Conservation (phyloP, 2,888 invertebrate genomes). For the Cephus sareptanus region DNA sequence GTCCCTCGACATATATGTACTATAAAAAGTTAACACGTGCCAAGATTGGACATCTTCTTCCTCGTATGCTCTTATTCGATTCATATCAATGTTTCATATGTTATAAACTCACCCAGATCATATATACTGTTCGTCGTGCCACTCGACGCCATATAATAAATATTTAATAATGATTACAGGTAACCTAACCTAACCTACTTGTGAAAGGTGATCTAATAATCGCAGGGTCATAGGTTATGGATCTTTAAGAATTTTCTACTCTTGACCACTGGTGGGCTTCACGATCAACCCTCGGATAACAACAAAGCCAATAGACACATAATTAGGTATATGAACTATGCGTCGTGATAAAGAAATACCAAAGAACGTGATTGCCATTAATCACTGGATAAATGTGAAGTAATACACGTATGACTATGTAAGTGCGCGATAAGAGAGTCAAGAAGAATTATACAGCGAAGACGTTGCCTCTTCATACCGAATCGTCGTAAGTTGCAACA, state of each 20-base stretch:
- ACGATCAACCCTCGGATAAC: neutral
- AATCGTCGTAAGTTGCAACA: neutral
- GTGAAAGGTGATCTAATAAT: no score
- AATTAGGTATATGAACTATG: neutral
- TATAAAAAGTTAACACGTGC: neutral
- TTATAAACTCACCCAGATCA: neutral
- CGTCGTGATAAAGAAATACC: neutral
- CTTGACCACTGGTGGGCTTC: neutral
- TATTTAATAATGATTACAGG: neutral
- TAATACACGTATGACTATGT: neutral
- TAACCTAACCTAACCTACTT: neutral
- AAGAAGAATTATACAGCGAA: neutral
- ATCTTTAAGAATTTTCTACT: neutral
- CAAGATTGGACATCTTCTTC: neutral
- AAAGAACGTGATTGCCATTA: neutral
- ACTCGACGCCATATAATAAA: neutral
- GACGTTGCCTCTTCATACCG: neutral
- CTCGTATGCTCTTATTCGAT: neutral
- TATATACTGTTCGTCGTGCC: neutral
- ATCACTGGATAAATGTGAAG: neutral
- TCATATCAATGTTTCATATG: neutral
- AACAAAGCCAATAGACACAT: neutral
- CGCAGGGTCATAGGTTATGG: neutral
- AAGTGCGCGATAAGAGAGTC: neutral
- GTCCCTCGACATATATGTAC: neutral